These are phyloP conservation scores for Netelia fuscicornis DNA, from an alignment of 2,888 invertebrate genomes.

Conservation along the genomic window DNA sequence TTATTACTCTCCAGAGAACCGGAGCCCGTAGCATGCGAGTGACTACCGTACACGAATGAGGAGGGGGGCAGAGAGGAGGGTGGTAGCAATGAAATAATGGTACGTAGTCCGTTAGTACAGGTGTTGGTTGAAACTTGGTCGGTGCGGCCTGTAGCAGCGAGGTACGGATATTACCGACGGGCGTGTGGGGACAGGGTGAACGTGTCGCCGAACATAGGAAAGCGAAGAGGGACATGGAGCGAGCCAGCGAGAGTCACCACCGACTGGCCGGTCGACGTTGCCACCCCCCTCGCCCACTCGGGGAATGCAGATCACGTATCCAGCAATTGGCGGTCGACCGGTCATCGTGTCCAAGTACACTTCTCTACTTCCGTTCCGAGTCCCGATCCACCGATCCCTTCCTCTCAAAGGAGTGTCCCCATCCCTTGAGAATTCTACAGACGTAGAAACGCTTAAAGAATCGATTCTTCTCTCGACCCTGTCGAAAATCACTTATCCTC, in stretches of 20 bases:
- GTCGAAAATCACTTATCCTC: conserved; percentile 1
- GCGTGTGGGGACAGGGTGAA: conserved; percentile 33
- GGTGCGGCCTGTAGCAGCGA: conserved; percentile 8
- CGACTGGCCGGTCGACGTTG: conserved; percentile 29
- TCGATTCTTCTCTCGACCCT: conserved; percentile 1
- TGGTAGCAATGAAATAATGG: conserved; percentile 52
- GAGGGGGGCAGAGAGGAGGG: not conserved
- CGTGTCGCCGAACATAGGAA: conserved; percentile 48
- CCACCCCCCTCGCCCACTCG: not conserved
- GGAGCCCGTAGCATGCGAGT: conserved; percentile 40
- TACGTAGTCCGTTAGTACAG: conserved; percentile 16
- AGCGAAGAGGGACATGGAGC: conserved; percentile 15
- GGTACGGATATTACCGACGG: conserved; percentile 34
- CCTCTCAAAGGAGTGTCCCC: not conserved
- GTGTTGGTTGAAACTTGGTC: conserved; percentile 22
- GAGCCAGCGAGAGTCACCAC: conserved; percentile 38
- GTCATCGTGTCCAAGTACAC: conserved; percentile 69
- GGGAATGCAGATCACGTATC: conserved; percentile 79
- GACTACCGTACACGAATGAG: conserved; percentile 19
- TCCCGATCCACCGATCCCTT: conserved; percentile 37
- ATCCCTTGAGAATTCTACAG: not conserved
- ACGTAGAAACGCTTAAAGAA: not conserved
- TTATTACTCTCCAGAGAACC: conserved; percentile 77
- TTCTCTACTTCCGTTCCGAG: conserved; percentile 36
- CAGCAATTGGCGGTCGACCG: conserved; percentile 74